phyloP scores from a whole-genome alignment of 2,113 vertebrate species.

The Microtus montanus region DNA sequence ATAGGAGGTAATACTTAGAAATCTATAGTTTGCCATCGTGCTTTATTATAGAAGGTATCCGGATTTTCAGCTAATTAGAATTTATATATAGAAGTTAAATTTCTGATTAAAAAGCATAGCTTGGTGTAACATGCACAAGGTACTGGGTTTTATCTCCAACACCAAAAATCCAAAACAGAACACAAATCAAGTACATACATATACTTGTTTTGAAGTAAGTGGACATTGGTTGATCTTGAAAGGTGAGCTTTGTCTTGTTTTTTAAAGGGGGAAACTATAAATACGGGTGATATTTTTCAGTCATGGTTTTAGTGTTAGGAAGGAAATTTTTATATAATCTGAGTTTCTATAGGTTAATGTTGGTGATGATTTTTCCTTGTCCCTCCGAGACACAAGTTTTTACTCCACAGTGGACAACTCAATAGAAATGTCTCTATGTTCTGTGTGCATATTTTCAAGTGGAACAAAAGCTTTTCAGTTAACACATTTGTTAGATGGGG shows the following conservation, averaged over 20 bases:
- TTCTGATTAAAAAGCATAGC: not conserved
- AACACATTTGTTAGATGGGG: not conserved
- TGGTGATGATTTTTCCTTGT: not conserved
- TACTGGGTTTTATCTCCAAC: not conserved
- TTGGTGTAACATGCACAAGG: not conserved
- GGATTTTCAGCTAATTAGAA: constrained; percentile 10
- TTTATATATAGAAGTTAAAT: not conserved
- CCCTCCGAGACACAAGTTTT: constrained; percentile 8
- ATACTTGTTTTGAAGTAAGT: constrained; percentile 51
- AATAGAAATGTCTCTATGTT: constrained; percentile 11
- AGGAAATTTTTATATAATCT: not conserved
- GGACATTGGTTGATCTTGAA: constrained; percentile 49
- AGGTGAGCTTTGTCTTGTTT: constrained; percentile 48
- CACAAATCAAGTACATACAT: not conserved
- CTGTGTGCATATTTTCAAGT: constrained; percentile 35
- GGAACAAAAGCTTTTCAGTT: not conserved
- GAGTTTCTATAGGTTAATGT: constrained; percentile 40
- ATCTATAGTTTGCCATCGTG: not conserved
- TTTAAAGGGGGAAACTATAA: constrained; percentile 16
- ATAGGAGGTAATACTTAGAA: not conserved
- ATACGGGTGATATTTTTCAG: not conserved
- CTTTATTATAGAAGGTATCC: constrained; percentile 16
- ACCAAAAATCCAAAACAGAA: not conserved
- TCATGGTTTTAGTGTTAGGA: constrained; percentile 16
- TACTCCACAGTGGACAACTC: not conserved